Conservation (phyloP, 2,113 vertebrate species). For the Scolopax mira region DNA sequence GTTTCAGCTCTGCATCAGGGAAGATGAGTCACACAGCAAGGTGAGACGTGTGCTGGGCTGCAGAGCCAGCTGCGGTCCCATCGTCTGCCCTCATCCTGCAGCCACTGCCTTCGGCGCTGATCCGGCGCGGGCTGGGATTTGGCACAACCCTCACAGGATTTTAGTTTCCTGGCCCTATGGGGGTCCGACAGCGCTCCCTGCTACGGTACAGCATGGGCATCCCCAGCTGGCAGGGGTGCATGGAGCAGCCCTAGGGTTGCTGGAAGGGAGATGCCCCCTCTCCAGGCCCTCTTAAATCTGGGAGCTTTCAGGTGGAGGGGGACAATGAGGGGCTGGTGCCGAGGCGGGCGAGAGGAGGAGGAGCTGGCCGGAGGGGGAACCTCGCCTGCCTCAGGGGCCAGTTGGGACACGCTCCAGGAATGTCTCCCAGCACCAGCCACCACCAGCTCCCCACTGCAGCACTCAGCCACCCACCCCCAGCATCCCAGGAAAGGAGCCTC, state of each 20-base stretch:
- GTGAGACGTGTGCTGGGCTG: neutral
- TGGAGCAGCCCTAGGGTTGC: neutral
- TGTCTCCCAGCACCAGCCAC: slow-evolving; percentile 15
- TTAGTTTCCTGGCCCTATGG: neutral
- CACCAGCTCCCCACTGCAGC: neutral
- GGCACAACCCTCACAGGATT: neutral
- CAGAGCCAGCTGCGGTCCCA: neutral
- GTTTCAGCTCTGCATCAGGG: neutral
- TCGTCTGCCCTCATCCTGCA: neutral
- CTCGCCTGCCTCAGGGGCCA: neutral
- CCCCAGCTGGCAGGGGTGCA: neutral
- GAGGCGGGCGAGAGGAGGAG: neutral
- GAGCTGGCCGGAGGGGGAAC: neutral
- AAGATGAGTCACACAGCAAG: neutral
- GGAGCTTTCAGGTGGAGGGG: neutral
- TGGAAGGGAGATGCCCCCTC: neutral
- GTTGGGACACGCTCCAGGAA: slow-evolving; percentile 34
- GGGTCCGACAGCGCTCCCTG: rapidly evolving
- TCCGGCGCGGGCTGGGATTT: neutral
- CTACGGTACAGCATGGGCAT: rapidly evolving
- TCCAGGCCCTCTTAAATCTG: neutral
- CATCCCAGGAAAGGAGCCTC: neutral
- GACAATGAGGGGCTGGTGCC: neutral
- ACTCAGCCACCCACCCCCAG: neutral
- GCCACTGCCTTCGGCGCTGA: neutral